phyloP scores from a whole-genome alignment of 1,140 invertebrate species.

The Stenopsyche tienmushanensis region DNA sequence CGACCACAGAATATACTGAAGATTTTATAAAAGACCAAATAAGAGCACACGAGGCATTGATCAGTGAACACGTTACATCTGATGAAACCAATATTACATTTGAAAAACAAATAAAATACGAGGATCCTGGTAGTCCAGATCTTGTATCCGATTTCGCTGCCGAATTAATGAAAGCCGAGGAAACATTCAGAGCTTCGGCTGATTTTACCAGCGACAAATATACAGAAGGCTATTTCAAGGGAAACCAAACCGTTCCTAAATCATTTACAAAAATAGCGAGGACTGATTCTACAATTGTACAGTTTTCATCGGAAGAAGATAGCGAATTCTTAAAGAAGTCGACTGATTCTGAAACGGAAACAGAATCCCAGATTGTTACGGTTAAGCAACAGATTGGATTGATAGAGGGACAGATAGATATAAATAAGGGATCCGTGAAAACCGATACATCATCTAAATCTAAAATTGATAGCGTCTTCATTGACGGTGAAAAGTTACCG shows the following conservation, averaged over 20 bases:
- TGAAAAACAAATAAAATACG: conserved; percentile 12
- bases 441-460: background rate
- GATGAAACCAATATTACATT: conserved; percentile 2
- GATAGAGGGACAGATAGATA: conserved; percentile 32
- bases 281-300: conserved; percentile 55
- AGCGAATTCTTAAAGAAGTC: conserved; percentile 57
- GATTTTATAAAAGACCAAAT: conserved; percentile 55
- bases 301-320: conserved; percentile 57
- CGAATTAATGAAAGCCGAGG: conserved; percentile 45
- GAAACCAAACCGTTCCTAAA: conserved; percentile 45
- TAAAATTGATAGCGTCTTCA: background rate
- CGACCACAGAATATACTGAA: conserved; percentile 55
- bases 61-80: conserved; percentile 6
- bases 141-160: conserved; percentile 36
- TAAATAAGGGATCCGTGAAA: conserved; percentile 1
- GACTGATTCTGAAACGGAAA: conserved; percentile 57
- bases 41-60: conserved; percentile 22
- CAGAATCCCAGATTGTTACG: conserved; percentile 53
- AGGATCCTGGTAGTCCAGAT: conserved; percentile 36
- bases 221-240: conserved; percentile 55
- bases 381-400: conserved; percentile 37
- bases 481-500: conserved; percentile 24
- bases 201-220: conserved; percentile 56
- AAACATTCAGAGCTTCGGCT: conserved; percentile 50
- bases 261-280: conserved; percentile 49